Percentiles rank a stretch among this genome's conserved stretches.
These are phyloP conservation scores for Eriocheir sinensis DNA, from an alignment of 1,140 invertebrate species.

Conservation along the genomic window DNA sequence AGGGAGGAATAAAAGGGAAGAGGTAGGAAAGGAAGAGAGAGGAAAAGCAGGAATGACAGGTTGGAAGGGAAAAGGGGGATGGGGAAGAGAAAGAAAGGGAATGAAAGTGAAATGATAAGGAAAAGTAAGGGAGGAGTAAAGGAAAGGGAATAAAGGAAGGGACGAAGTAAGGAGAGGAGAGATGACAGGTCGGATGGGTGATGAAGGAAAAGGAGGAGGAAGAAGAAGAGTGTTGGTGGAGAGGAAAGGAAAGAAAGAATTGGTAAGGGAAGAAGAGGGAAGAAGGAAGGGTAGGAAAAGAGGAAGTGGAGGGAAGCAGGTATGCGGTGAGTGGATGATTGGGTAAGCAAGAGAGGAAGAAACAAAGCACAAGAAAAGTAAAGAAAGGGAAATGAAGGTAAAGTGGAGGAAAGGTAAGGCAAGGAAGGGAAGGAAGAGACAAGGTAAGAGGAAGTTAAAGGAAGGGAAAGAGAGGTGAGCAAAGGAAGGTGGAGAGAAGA, in stretches of 20 bases:
- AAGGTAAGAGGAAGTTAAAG: background rate
- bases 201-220: too few relatives aligned
- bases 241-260: background rate
- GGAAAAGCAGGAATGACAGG: background rate
- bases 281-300: too few relatives aligned
- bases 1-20: background rate
- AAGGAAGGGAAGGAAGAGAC: background rate
- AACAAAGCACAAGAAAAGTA: too few relatives aligned
- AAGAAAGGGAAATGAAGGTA: too few relatives aligned
- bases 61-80: background rate
- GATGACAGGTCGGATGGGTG: too few relatives aligned
- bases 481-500: background rate
- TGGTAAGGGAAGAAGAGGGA: background rate
- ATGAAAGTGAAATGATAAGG: background rate
- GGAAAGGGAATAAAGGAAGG: too few relatives aligned
- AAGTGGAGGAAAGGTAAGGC: background rate
- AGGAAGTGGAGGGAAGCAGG: too few relatives aligned
- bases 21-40: background rate
- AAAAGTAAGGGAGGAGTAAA: too few relatives aligned
- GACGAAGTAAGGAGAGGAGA: too few relatives aligned
- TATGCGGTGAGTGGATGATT: too few relatives aligned
- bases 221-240: background rate
- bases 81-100: slow-evolving; percentile 7
- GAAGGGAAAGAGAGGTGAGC: too few relatives aligned
- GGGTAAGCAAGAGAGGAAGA: background rate